These are phyloP conservation scores for Oenanthe melanoleuca DNA, from an alignment of 2,113 vertebrate species.

Conservation along the genomic window DNA sequence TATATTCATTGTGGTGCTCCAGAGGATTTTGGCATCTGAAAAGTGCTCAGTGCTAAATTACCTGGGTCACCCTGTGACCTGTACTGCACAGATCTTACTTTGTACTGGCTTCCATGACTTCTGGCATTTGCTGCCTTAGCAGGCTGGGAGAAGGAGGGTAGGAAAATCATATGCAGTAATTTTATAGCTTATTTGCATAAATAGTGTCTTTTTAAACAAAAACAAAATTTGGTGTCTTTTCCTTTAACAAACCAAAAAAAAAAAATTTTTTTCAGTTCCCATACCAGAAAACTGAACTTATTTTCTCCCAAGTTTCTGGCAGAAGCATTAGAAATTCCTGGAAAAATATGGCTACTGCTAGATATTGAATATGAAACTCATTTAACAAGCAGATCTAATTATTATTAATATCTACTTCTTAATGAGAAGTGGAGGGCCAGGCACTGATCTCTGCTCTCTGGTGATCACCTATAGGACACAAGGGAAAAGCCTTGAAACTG, in stretches of 20 bases:
- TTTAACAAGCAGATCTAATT: neutral
- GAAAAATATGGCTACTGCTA: neutral
- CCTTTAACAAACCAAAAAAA: neutral
- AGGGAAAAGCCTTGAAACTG: neutral
- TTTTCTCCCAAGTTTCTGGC: neutral
- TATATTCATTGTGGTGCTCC: neutral
- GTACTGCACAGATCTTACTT: neutral
- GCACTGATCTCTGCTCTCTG: neutral
- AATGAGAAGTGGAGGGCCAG: neutral
- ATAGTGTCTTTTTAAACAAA: neutral
- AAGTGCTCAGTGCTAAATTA: neutral
- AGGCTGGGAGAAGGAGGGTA: neutral
- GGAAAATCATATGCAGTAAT: neutral
- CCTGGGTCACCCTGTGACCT: neutral
- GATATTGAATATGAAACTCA: neutral
- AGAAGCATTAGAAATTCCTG: neutral
- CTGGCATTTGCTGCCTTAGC: neutral
- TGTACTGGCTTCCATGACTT: neutral
- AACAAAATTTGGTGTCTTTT: neutral
- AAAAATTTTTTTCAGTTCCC: neutral
- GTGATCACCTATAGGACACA: too few relatives aligned
- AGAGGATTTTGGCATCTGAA: neutral
- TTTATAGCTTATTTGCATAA: neutral
- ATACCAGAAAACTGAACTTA: neutral
- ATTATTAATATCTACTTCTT: neutral